Base-by-base conservation (phyloP, 1,140 invertebrate genomes). In the Ceratina australensis region DNA sequence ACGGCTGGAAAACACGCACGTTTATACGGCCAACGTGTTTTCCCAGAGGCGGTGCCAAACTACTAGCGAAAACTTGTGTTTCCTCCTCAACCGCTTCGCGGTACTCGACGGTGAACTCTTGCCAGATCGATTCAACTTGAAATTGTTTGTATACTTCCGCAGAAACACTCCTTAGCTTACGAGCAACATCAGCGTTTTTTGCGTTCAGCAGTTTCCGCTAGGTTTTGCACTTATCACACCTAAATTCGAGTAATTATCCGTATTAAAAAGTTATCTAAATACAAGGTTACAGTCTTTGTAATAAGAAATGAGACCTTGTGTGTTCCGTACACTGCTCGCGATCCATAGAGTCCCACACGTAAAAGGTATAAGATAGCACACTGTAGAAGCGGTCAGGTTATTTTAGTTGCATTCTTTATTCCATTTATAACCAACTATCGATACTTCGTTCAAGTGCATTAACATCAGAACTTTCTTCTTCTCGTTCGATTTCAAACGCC, bases 391-490 rank as follows among this genome's bases (percentile, higher is more conserved):
- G 26, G 42, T 47, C 33, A 42, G 16, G 71, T 56, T 74, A 83
- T 82, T 83, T 75, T 72, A 24, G 54, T 50, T 26, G 16, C 16
- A 42, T 22, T 54, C 47, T 64, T 33, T 52, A 52, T 67, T 74
- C 78, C 54, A 28, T 84, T 83, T 84, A 84, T 84, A 81, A 69
- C 65, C 20, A 28, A 13, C 18, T 74, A 56, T 84, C 82, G 73
- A 84, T 81, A 78, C 72, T 81, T 84, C 69, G 75, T 81, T 75
- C 24, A 66, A 26, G 64, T 71, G 78, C 72, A 80, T 80, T 78
- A 80, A 61, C 78, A 76, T 24, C 3, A 16, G 20, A 5, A 16
- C 10, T 26, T 59, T 59, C 22, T 24, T 33, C 16, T 22, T 20
- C 42, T 8, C 24, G 33, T 42, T 42, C 33, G 33, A 42, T 50